A percentile compares a stretch with the other conserved stretches of the same genome.
Evolutionary conservation across 2,113 vertebrate genomes (phyloP).

Genomic region (Coreoperca whiteheadi): DNA sequence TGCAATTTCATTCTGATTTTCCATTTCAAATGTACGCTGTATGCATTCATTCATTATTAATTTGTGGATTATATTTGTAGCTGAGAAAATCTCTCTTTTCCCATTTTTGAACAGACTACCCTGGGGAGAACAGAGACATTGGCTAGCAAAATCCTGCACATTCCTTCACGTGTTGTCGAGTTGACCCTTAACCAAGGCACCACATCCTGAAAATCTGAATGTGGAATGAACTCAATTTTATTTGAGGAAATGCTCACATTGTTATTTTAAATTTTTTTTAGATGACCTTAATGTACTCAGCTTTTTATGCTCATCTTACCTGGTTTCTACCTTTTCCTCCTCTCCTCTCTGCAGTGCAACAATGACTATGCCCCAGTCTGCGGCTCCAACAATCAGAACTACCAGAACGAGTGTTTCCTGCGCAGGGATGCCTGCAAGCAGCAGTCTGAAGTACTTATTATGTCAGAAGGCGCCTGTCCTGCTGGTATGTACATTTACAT

Average conservation of each 20-base stretch:
- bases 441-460: conserved; percentile 94
- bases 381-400: conserved; percentile 98
- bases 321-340: not conserved
- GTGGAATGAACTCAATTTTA: not conserved
- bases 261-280: not conserved
- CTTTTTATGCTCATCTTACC: not conserved
- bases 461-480: conserved; percentile 94
- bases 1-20: not conserved
- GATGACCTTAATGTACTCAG: not conserved
- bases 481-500: conserved; percentile 86
- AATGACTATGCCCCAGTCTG: conserved; percentile 98
- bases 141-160: not conserved
- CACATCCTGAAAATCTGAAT: not conserved
- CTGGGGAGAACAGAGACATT: not conserved
- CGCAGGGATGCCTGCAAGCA: conserved; percentile 98
- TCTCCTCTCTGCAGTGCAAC: conserved; percentile 88
- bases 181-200: conserved; percentile 1
- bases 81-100: not conserved
- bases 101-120: not conserved
- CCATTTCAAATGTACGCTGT: not conserved
- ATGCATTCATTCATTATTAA: not conserved
- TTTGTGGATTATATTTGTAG: not conserved
- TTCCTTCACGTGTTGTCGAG: not conserved
- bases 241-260: not conserved
- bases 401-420: conserved; percentile 97